Conservation (phyloP, 2,797 vertebrate species). For the Toxotes lorentzi region DNA sequence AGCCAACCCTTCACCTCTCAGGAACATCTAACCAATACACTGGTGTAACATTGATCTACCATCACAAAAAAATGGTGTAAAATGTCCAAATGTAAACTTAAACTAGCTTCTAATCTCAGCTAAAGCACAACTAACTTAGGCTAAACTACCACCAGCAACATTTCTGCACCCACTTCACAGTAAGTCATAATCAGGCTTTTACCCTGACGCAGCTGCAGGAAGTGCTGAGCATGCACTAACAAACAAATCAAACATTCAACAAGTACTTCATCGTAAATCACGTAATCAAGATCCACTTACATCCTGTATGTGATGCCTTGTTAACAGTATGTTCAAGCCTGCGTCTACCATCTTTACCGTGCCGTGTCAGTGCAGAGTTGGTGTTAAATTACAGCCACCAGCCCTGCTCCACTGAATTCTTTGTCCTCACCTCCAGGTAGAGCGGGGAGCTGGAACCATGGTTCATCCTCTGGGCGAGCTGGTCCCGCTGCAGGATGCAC, state of each 20-base stretch:
- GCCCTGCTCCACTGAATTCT: not conserved
- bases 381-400: not conserved
- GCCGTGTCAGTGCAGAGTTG: not conserved
- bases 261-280: not conserved
- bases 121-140: not conserved
- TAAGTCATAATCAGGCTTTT: not conserved
- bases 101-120: not conserved
- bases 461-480: slow-evolving; percentile 95
- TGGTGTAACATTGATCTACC: not conserved
- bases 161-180: not conserved
- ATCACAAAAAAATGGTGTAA: not conserved
- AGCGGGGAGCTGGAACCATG: slow-evolving; percentile 95
- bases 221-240: not conserved
- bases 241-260: not conserved
- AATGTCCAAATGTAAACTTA: not conserved
- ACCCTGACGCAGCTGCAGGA: slow-evolving; percentile 4
- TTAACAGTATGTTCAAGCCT: not conserved
- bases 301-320: not conserved
- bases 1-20: no score
- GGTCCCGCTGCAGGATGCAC: slow-evolving; percentile 95
- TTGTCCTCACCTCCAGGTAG: slow-evolving; percentile 91
- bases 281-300: not conserved
- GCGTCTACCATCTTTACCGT: not conserved
- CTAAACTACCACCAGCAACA: not conserved
- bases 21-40: not conserved